Evolutionary conservation across 2,797 vertebrate species (phyloP).

Genomic region (Chrosomus eos): DNA sequence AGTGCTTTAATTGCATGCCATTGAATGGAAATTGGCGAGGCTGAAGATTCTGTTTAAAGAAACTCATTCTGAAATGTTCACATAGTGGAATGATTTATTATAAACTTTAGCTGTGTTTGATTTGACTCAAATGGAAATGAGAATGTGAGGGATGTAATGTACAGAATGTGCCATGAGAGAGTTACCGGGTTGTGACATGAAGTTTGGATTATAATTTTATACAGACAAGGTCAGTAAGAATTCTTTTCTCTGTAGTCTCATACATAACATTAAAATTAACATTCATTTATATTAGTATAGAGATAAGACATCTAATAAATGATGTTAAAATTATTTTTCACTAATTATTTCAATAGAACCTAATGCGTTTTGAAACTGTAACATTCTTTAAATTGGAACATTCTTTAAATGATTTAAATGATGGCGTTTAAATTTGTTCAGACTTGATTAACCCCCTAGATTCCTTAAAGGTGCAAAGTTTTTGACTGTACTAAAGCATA

Average conservation of each 20-base stretch:
- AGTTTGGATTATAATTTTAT: not conserved
- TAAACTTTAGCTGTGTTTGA: not conserved
- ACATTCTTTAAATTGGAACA: not conserved
- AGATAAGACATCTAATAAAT: too few species aligned
- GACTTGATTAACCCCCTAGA: not conserved
- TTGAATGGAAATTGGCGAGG: constrained; percentile 52
- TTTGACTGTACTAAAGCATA: too few species aligned
- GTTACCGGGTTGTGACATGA: not conserved
- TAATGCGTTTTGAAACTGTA: not conserved
- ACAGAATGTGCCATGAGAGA: not conserved
- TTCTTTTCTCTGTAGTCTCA: not conserved
- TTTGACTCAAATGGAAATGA: not conserved
- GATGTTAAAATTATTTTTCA: not conserved
- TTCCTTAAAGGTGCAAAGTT: not conserved
- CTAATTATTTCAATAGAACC: not conserved
- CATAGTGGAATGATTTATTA: constrained; percentile 21
- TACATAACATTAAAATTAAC: not conserved
- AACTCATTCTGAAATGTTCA: constrained; percentile 34
- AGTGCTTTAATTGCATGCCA: constrained; percentile 48
- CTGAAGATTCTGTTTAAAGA: constrained; percentile 50
- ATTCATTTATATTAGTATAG: too few species aligned
- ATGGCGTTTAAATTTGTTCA: too few species aligned
- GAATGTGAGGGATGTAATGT: not conserved
- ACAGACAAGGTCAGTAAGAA: not conserved
- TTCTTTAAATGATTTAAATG: not conserved